Percentiles rank a stretch among this genome's conserved stretches.
Conservation (phyloP, 37 sponge, comb jelly and placozoan species). For the Amphimedon queenslandica region DNA sequence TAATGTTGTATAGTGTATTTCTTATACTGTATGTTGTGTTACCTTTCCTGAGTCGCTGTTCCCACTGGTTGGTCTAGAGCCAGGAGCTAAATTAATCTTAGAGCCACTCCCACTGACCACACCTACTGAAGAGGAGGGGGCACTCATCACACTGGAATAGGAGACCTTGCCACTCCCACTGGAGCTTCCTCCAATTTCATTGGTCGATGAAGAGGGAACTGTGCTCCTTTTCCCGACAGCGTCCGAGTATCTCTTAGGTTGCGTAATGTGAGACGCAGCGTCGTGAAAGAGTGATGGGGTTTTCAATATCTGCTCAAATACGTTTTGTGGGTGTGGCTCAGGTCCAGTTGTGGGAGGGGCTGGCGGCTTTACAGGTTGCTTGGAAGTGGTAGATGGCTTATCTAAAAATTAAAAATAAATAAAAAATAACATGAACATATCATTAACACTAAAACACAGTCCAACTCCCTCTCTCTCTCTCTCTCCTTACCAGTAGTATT, state of each 20-base stretch:
- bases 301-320: constrained; percentile 61
- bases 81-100: constrained; percentile 59
- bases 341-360: neutral
- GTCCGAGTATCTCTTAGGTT: constrained; percentile 65
- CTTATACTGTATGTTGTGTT: no score
- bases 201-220: neutral
- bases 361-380: neutral
- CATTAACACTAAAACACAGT: no score
- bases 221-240: constrained; percentile 57
- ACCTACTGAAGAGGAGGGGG: neutral
- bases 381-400: neutral
- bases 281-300: constrained; percentile 63
- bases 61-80: constrained; percentile 38
- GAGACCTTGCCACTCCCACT: no score
- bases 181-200: neutral
- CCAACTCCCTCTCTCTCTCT: no score
- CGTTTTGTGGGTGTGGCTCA: constrained; percentile 19
- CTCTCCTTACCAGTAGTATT: no score
- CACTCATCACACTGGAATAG: neutral
- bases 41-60: no score
- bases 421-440: no score
- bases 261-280: constrained; percentile 29
- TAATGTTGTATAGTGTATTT: no score
- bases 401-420: no score
- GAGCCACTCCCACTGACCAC: neutral